phyloP scores from a whole-genome alignment of 1,140 invertebrate species.

The Eriosoma lanigerum region DNA sequence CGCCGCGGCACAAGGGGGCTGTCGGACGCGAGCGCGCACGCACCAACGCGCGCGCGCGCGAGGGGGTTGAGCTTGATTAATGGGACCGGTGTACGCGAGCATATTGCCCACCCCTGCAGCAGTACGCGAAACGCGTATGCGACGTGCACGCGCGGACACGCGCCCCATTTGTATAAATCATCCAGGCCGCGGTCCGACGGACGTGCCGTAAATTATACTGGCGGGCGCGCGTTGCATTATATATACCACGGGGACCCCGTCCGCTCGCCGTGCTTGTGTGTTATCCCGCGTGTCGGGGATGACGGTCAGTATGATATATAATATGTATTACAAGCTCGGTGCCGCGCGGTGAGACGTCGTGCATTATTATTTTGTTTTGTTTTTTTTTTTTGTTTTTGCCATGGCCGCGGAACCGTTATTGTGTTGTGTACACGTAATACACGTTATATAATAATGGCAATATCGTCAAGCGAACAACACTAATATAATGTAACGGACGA shows the following conservation, averaged over 20 bases:
- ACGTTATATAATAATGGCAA: no score
- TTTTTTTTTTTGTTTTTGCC: no score
- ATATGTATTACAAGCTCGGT: background rate
- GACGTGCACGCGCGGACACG: slow-evolving; percentile 10
- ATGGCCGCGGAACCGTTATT: no score
- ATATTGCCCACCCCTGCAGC: slow-evolving; percentile 15
- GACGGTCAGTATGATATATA: background rate
- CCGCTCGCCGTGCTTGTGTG: background rate
- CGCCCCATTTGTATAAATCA: slow-evolving; percentile 48
- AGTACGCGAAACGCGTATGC: background rate
- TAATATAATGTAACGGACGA: no score
- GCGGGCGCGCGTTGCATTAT: background rate
- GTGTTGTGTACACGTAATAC: no score
- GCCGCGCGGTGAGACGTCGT: background rate
- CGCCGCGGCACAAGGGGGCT: background rate
- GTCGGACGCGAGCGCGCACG: background rate
- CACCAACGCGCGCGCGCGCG: background rate
- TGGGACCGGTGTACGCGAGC: slow-evolving; percentile 31
- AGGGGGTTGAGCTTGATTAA: slow-evolving; percentile 47
- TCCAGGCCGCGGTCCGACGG: slow-evolving; percentile 1
- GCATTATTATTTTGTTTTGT: no score
- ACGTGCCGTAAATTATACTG: slow-evolving; percentile 42
- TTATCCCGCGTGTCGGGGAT: background rate
- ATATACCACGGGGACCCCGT: background rate
- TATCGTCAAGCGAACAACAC: no score